Base-by-base conservation (phyloP, 2,113 vertebrate species). In the Lipophrys pholis region DNA sequence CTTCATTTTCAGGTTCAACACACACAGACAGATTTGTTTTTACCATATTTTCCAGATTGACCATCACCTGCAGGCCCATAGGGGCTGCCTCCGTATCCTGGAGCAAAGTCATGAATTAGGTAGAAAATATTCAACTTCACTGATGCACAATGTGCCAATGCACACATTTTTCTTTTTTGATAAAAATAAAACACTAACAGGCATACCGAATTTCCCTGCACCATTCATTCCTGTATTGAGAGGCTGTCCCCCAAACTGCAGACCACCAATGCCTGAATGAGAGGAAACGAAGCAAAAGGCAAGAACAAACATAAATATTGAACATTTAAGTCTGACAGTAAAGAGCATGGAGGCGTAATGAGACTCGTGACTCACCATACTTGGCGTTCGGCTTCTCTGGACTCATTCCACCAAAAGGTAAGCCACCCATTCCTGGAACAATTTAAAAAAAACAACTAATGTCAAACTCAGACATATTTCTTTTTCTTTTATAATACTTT, bases 1-100 rank as follows among this genome's bases (percentile, higher is more conserved):
- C 9, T 12, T 9, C 30, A 7, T 16, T 16, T 41, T 15, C 6
- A 7, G 17, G 43, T 62, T 3, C 43, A 46, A 14, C 6, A 46
- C 43, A 46, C 12, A n/a, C 17, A 62, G 49, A 55, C 9, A n/a
- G 11, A 62, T n/a, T 45, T 69, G 12, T 41, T 49, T 67, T 68
- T 35, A 90, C 89, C 85, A 65, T 89, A 78, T 64, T 68, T 36
- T 89, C 89, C 85, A 65, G 88, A 78, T 61, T 86, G 84, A 2
- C 40, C 39, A 1, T 80, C 41, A 49, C 60, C 72, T 49, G 71
- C 61, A 38, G 82, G 56, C 11, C 54, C 69, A 49, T 84, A 77
- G 8, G 76, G 46, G 17, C 54, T 78, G 55, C 57, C 71, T 57
- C 69, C 79, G 62, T 81, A 78, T 42, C 85, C 89, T 91, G 68